Conservation (phyloP, 2,888 invertebrate genomes). For the Drosophila kokeensis region DNA sequence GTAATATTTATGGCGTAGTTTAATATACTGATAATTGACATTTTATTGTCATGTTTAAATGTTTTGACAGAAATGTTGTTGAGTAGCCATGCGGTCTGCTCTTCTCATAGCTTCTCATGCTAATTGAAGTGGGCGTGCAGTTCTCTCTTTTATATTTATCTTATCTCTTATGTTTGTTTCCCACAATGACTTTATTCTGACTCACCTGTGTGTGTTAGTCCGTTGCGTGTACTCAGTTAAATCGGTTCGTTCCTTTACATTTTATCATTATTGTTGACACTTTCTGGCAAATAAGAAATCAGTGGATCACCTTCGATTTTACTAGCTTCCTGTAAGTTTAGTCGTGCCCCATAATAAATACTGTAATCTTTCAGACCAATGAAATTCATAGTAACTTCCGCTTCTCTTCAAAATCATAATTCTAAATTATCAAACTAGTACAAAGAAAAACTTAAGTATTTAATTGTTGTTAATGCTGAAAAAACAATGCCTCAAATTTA, state of each 20-base stretch:
- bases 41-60: not conserved
- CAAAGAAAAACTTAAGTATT: not conserved
- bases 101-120: conserved; percentile 1
- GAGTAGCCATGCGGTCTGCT: conserved; percentile 30
- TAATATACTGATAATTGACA: not conserved
- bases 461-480: not conserved
- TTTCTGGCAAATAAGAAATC: not conserved
- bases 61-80: not conserved
- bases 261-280: not conserved
- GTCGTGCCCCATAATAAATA: not conserved
- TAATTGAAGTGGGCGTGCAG: not conserved
- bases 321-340: not conserved
- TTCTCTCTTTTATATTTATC: conserved; percentile 21
- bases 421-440: not conserved
- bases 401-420: not conserved
- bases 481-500: not conserved
- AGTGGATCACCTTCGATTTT: not conserved
- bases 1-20: not conserved
- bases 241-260: conserved; percentile 19
- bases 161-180: conserved; percentile 23
- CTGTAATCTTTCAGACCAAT: not conserved
- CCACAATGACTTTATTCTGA: conserved; percentile 16
- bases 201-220: conserved; percentile 31
- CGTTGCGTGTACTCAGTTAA: conserved; percentile 8
- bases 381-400: not conserved